Evolutionary conservation across 2,797 vertebrate genomes (phyloP), one percentile per base, ranked within the genome.

Genomic region (Eulemur rubriventer): DNA sequence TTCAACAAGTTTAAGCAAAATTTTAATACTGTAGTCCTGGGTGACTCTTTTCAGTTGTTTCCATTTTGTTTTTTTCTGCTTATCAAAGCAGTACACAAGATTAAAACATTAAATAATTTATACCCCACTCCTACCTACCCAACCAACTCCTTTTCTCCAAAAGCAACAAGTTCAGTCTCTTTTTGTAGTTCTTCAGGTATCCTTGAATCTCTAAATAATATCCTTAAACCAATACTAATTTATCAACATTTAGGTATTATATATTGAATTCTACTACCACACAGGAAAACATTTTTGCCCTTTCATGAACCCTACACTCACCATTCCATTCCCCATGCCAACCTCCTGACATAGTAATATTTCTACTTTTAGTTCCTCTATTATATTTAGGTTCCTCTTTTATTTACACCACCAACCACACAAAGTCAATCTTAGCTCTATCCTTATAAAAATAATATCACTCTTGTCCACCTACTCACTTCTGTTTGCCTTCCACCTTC

Each of bases 61-160:
- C 1, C 30, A 38, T 33, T 81, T 95, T 38, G 43, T 4, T 50
- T 35, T 90, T 89, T 63, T 69, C 22, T 93, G 52, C 43, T 81
- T 72, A 59, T 69, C 28, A 90, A 80, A 90, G 28, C 1, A 73
- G 67, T 63, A n/a, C 6, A 79, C 41, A 61, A 67, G 24, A 90
- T 92, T 79, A 61, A 78, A 73, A 82, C 2, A 8, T 75, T 97
- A 72, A 72, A 38, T 59, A 67, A 94, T 65, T 76, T 89, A 57
- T 46, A 76, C 2, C 24, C 13, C 52, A 63, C 38, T 70, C 16
- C 1, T 41, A 63, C 10, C 35, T 30, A 65, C 24, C 28, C 35
- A 88, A 28, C 26, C 59, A 93, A 26, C 6, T 69, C 35, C 16
- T 72, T 84, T 83, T 20, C n/a, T 70, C 59, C 28, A 78, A 35